Percentiles rank a stretch among this genome's conserved stretches.
These are phyloP conservation scores for Drosophila colorata DNA, from an alignment of 2,888 invertebrate species.

Conservation along the genomic window DNA sequence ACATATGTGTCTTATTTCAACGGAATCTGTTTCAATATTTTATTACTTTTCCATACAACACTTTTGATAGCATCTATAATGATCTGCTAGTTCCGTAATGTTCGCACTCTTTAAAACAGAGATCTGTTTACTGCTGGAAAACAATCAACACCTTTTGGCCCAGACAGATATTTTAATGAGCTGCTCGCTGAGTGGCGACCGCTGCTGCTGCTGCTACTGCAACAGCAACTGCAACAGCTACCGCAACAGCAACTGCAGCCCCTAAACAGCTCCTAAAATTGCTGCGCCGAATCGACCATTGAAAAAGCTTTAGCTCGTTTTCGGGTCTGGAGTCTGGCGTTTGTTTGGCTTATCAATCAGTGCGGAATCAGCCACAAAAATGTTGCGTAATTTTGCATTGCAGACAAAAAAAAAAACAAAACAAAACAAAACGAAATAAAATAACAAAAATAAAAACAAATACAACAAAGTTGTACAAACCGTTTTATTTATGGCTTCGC, in stretches of 20 bases:
- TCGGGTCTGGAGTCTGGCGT: slow-evolving; percentile 17
- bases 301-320: slow-evolving; percentile 23
- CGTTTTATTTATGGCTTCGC: slow-evolving; percentile 61
- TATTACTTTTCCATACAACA: slow-evolving; percentile 5
- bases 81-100: slow-evolving; percentile 26
- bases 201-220: slow-evolving; percentile 16
- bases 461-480: slow-evolving; percentile 47
- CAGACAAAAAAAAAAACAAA: slow-evolving; percentile 28
- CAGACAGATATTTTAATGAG: slow-evolving; percentile 60
- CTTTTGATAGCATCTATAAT: slow-evolving; percentile 10
- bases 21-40: slow-evolving; percentile 10
- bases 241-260: slow-evolving; percentile 14
- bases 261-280: slow-evolving; percentile 27
- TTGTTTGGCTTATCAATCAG: slow-evolving; percentile 72
- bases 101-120: slow-evolving; percentile 51
- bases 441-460: slow-evolving; percentile 12
- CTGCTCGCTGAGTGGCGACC: slow-evolving; percentile 38
- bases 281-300: slow-evolving; percentile 8
- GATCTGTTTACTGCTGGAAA: slow-evolving; percentile 50
- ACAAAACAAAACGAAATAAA: slow-evolving; percentile 4
- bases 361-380: slow-evolving; percentile 58
- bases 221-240: slow-evolving; percentile 2
- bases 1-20: slow-evolving; percentile 8
- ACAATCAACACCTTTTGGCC: slow-evolving; percentile 53
- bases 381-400: slow-evolving; percentile 65